Conservation (phyloP, 2,888 invertebrate genomes). For the Diarsia brunnea region DNA sequence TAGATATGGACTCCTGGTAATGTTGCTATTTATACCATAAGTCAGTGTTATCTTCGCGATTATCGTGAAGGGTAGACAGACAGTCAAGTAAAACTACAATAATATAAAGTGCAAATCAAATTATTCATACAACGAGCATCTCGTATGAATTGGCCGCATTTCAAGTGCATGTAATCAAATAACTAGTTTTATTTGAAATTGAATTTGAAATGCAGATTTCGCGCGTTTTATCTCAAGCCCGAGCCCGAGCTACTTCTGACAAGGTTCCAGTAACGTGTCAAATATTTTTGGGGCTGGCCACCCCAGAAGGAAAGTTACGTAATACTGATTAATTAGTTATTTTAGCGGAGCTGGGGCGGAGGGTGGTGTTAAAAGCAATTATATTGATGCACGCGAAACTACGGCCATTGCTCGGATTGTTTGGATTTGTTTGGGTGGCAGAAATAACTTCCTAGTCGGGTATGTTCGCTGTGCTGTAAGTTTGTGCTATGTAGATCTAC, state of each 20-base stretch:
- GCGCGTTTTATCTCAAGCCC: constrained; percentile 15
- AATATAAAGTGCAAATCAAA: constrained; percentile 51
- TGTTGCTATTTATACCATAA: constrained; percentile 60
- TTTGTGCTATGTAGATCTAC: not conserved
- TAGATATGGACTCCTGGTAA: constrained; percentile 72
- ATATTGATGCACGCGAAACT: constrained; percentile 73
- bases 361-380: constrained; percentile 74
- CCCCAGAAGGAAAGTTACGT: constrained; percentile 65
- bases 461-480: not conserved
- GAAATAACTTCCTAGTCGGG: constrained; percentile 34
- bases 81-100: constrained; percentile 21
- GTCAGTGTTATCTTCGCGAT: constrained; percentile 52
- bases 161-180: constrained; percentile 48
- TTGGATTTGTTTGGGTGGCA: constrained; percentile 40
- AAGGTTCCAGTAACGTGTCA: constrained; percentile 48
- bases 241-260: constrained; percentile 37
- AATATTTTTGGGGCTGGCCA: constrained; percentile 56
- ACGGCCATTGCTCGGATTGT: constrained; percentile 34
- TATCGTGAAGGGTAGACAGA: constrained; percentile 39
- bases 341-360: constrained; percentile 66
- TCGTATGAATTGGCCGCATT: constrained; percentile 55
- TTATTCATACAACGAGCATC: constrained; percentile 51
- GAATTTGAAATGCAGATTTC: constrained; percentile 37
- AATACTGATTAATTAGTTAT: constrained; percentile 77
- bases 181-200: constrained; percentile 44